These are phyloP conservation scores for Drosophila tsacasi DNA, from an alignment of 1,140 invertebrate species.

Conservation along the genomic window DNA sequence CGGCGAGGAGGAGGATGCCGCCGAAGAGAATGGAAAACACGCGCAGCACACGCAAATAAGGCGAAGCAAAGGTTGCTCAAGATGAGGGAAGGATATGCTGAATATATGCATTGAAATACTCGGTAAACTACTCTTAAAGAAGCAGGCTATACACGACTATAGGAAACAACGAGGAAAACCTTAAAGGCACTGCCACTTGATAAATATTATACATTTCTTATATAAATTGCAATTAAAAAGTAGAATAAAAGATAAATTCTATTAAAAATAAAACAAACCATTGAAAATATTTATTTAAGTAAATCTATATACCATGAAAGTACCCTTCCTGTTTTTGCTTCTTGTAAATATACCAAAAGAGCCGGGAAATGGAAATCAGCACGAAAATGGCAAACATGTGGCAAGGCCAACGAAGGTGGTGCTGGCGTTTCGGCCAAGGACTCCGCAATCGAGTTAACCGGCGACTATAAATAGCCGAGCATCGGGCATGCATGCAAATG, in stretches of 20 bases:
- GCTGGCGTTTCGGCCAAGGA: conserved; percentile 29
- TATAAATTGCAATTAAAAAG: not conserved
- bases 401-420: conserved; percentile 32
- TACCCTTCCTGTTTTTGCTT: too few relatives aligned
- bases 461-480: conserved; percentile 54
- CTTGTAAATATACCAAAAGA: not conserved
- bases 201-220: not conserved
- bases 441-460: conserved; percentile 48
- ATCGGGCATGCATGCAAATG: conserved; percentile 61
- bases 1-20: too few relatives aligned
- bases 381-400: conserved; percentile 55
- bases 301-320: not conserved
- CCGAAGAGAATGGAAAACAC: conserved; percentile 23
- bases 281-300: too few relatives aligned
- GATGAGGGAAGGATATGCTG: conserved; percentile 1
- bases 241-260: too few relatives aligned
- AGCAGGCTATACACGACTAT: not conserved
- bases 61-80: conserved; percentile 12
- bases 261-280: not conserved
- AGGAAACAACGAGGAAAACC: not conserved
- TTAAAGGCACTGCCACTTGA: not conserved
- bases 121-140: not conserved
- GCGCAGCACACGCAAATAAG: conserved; percentile 18
- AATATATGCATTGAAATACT: conserved; percentile 28
- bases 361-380: conserved; percentile 34